These are phyloP conservation scores for Urocitellus parryii DNA, from an alignment of 2,113 vertebrate genomes.

Conservation along the genomic window DNA sequence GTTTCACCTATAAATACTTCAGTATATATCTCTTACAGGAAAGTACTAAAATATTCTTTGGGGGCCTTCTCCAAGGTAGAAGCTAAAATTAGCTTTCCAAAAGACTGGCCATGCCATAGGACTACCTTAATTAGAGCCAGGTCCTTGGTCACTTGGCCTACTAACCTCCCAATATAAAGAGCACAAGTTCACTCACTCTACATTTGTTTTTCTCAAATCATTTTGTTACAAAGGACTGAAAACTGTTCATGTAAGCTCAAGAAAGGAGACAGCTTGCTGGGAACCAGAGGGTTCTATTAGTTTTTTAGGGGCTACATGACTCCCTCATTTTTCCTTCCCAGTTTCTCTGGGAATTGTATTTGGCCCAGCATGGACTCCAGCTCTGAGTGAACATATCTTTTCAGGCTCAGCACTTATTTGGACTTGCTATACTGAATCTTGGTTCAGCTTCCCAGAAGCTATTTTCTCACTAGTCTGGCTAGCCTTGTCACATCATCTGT, in stretches of 20 bases:
- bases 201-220: constrained; percentile 25
- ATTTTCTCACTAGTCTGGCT: constrained; percentile 13
- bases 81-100: constrained; percentile 15
- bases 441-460: not conserved
- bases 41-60: not conserved
- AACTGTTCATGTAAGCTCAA: not conserved
- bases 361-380: not conserved
- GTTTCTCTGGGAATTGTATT: not conserved
- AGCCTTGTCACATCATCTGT: not conserved
- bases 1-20: constrained; percentile 42
- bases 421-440: constrained; percentile 16
- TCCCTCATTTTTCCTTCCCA: not conserved
- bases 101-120: not conserved
- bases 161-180: not conserved
- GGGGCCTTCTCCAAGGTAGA: constrained; percentile 1
- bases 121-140: not conserved
- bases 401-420: not conserved
- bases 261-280: not conserved
- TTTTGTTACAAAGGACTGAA: not conserved
- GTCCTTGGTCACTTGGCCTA: constrained; percentile 4
- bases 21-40: not conserved
- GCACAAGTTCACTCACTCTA: not conserved
- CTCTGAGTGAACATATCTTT: not conserved
- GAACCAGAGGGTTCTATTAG: not conserved
- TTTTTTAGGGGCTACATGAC: not conserved